A percentile compares a stretch with the other conserved stretches of the same genome.
Conservation (phyloP, 2,797 vertebrate species). For the Neosalanx taihuensis region DNA sequence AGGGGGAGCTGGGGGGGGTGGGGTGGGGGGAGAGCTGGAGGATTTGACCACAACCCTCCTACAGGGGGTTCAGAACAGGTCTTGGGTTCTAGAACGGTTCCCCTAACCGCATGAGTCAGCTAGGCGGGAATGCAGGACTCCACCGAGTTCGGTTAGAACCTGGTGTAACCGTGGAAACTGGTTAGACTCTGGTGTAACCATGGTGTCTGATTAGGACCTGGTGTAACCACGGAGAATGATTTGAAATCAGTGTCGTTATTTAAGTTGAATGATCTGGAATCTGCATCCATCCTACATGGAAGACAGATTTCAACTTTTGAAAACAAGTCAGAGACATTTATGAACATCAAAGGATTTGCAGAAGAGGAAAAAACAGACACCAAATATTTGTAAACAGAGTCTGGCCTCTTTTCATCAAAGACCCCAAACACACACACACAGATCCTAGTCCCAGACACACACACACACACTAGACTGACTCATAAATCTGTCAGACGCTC, state of each 20-base stretch:
- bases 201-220: neutral
- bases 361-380: neutral
- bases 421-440: neutral
- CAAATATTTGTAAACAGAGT: slow-evolving; percentile 33
- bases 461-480: neutral
- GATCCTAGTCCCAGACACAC: too few species aligned
- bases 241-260: neutral
- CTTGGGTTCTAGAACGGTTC: neutral
- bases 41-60: slow-evolving; percentile 18
- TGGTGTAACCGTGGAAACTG: neutral
- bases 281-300: slow-evolving; percentile 29
- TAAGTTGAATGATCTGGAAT: slow-evolving; percentile 4
- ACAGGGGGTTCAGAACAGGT: too few species aligned
- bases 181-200: neutral
- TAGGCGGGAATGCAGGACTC: slow-evolving; percentile 21
- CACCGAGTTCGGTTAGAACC: too few species aligned
- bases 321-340: slow-evolving; percentile 44
- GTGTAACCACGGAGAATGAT: neutral
- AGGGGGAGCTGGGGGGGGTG: too few species aligned
- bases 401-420: slow-evolving; percentile 9
- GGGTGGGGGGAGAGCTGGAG: slow-evolving; percentile 12
- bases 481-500: neutral
- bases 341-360: slow-evolving; percentile 45
- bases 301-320: slow-evolving; percentile 40
- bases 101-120: slow-evolving; percentile 28